Base-by-base conservation (phyloP, 2,113 vertebrate species). In the Rhineura floridana region DNA sequence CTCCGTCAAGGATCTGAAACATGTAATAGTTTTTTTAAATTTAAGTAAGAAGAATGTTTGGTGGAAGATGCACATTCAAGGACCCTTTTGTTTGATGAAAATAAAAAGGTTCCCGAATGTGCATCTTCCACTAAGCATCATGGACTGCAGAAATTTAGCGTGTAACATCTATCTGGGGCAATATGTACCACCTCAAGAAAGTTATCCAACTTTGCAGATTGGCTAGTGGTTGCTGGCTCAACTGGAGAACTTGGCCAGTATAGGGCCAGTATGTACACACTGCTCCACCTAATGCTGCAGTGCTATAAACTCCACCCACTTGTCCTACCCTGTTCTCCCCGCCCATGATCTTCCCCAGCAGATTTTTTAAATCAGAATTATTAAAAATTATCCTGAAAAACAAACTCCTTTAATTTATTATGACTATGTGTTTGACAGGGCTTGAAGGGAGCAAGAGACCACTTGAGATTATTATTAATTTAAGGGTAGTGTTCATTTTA, bases 1-100 rank as follows among this genome's bases (percentile, higher is more conserved):
- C 73, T 48, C 72, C 50, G 65, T 83, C 70, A 88, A 88, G 46
- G 28, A 48, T 50, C 55, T 83, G 72, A 33, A 83, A 76, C 30
- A 75, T 87, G 67, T 46, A 59, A 81, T 79, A 30, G 33, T 36
- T 80, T 76, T 65, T 12, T 11, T 30, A 39, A 86, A 87, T n/a
- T n/a, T n/a, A n/a, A 78, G 59, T 78, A 65, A 82, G 33, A 33
- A 76, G 9, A 59, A 75, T 39, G 36, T 10, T 55, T 23, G 9
- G 65, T 46, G 19, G 80, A 75, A 75, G 13, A 88, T 82, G 6
- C 46, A 63, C 30, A 6, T 48, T 36, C 69, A 82, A 65, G 17
- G 65, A 21, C 4, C 30, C 50, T 80, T 87, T 81, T 52, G 48
- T 63, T 1, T 36, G 55, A 59, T 59, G 55, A 59, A n/a, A n/a